Base-by-base conservation (phyloP, 1,140 invertebrate species). In the Drosophila jambulina region DNA sequence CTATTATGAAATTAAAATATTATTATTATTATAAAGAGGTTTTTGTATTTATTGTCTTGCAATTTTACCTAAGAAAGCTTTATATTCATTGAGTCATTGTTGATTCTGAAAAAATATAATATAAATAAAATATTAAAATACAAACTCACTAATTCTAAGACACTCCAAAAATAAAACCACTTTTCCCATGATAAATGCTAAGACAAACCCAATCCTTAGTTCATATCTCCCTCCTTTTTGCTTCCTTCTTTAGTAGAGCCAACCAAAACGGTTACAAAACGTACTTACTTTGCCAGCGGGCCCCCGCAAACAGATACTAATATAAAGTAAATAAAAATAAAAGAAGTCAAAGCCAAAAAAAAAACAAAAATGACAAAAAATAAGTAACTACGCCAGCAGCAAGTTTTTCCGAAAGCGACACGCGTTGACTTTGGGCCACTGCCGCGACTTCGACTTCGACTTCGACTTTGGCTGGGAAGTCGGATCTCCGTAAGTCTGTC, bases 381-480 rank as follows among this genome's bases (percentile, higher is more conserved):
- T 12, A 57, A 38, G 34, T 23, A 59, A 80, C 75, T 64, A 40
- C 34, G 65, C 69, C 54, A 70, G 83, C 72, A 70, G 77, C 63
- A 58, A 88, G 77, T 68, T 84, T 85, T 87, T 74, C 84, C 78
- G 74, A 88, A 77, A 65, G 59, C 77, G 84, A 87, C 84, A 88
- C 84, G 84, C 72, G 84, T 88, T 82, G 75, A 82, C 82, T 85
- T 85, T 85, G 78, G 78, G 68, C 65, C 62, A 68, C 62, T 45
- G 51, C 54, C 34, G 53, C 21, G 49, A 56, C 61, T 59, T 54
- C 40, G 36, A 27, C 34, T 53, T 51, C 48, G 48, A 34, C 27
- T 32, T 53, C n/a, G 49, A 46, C 59, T 57, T 53, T 38, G 32
- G 17, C 21, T 54, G 36, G 53, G 32, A 54, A 54, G 53, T 54